Conservation (phyloP, 2,888 invertebrate genomes). For the Calameuta idolon region DNA sequence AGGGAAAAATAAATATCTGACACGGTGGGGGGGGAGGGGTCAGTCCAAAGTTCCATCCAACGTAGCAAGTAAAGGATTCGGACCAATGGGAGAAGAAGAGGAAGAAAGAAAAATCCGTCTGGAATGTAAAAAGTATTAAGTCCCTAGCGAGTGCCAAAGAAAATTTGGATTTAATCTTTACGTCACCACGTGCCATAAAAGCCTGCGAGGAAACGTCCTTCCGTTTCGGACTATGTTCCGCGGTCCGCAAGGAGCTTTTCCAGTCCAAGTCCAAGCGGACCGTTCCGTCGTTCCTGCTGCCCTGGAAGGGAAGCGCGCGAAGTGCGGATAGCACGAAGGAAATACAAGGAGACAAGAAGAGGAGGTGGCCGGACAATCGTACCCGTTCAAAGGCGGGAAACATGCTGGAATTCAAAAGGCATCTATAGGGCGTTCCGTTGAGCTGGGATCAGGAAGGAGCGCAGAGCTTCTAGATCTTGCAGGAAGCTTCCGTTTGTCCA, state of each 20-base stretch:
- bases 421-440: background rate
- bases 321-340: background rate
- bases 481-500: background rate
- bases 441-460: background rate
- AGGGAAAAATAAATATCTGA: background rate
- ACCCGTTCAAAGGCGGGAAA: background rate
- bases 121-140: background rate
- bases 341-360: background rate
- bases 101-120: background rate
- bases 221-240: background rate
- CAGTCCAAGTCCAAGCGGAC: background rate
- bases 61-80: background rate
- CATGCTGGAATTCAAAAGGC: background rate
- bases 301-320: background rate
- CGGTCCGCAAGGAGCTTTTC: background rate
- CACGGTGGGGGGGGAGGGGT: too few species aligned
- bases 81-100: background rate
- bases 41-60: background rate
- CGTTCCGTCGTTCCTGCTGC: background rate
- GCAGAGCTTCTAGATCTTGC: background rate
- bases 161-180: background rate
- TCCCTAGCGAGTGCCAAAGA: background rate
- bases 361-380: constrained; percentile 8
- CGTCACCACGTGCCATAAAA: background rate
- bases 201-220: background rate